A percentile compares a stretch with the other conserved stretches of the same genome.
phyloP scores from a whole-genome alignment of 1,140 invertebrate genomes.

The Grapholita molesta region DNA sequence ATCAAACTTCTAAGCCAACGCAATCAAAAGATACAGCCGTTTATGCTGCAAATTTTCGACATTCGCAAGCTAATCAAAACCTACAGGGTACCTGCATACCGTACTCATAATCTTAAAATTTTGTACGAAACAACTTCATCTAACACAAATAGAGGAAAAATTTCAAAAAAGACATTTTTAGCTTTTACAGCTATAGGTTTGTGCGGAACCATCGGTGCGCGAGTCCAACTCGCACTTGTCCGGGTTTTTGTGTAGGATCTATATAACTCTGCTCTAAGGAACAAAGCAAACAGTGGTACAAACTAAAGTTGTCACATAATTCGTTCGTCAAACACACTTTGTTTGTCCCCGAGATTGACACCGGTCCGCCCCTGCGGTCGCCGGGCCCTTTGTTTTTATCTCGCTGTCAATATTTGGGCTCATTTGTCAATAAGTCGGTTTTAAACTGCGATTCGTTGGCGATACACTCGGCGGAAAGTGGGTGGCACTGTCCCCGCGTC shows the following conservation, averaged over 20 bases:
- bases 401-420: conserved; percentile 68
- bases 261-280: conserved; percentile 35
- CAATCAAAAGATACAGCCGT: too few species aligned
- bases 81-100: too few species aligned
- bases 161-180: too few species aligned
- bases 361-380: conserved; percentile 42
- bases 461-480: conserved; percentile 39
- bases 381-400: conserved; percentile 60
- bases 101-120: too few species aligned
- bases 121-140: too few species aligned
- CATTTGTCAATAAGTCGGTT: conserved; percentile 65
- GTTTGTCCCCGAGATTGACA: conserved; percentile 71
- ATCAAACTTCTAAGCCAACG: too few species aligned
- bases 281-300: conserved; percentile 43
- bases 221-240: too few species aligned
- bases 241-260: neutral
- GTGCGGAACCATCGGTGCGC: too few species aligned
- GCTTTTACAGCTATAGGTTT: too few species aligned
- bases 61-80: too few species aligned
- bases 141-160: too few species aligned
- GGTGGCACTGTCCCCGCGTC: conserved; percentile 36
- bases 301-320: conserved; percentile 65
- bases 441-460: conserved; percentile 49
- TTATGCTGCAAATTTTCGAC: too few species aligned
- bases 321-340: conserved; percentile 65